A percentile compares a stretch with the other conserved stretches of the same genome.
phyloP scores from a whole-genome alignment of 2,797 vertebrate genomes.

The Pagetopsis macropterus region DNA sequence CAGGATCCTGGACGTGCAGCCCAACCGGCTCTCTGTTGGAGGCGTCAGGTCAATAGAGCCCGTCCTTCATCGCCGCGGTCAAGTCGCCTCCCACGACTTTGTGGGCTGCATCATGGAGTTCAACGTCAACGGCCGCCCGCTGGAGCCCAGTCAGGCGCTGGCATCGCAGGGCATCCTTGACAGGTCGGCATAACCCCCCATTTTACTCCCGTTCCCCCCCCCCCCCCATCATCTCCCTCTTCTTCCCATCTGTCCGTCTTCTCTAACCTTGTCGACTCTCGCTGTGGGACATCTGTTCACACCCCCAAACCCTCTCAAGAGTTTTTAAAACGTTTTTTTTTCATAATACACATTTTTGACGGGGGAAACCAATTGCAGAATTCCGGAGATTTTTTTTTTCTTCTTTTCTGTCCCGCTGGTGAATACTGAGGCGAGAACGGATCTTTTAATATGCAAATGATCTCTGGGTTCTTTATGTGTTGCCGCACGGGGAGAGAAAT shows the following conservation, averaged over 20 bases:
- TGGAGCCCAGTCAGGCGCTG: constrained; percentile 96
- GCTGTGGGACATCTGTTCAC: constrained; percentile 74
- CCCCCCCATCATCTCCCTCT: constrained; percentile 43
- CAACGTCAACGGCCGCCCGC: constrained; percentile 95
- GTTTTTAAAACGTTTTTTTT: constrained; percentile 61
- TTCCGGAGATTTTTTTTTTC: constrained; percentile 58
- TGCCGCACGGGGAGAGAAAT: constrained; percentile 50
- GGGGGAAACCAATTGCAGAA: constrained; percentile 59
- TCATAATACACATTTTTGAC: constrained; percentile 57
- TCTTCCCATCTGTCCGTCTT: constrained; percentile 61
- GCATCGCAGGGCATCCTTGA: constrained; percentile 93
- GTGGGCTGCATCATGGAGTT: constrained; percentile 99
- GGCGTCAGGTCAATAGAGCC: constrained; percentile 92
- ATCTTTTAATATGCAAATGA: constrained; percentile 84
- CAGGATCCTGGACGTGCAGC: constrained; percentile 97
- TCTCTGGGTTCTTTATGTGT: constrained; percentile 50
- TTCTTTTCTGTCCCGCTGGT: constrained; percentile 44
- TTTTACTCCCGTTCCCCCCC: constrained; percentile 11
- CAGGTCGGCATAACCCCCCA: constrained; percentile 83
- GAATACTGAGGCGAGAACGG: constrained; percentile 69
- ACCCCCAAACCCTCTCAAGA: constrained; percentile 50
- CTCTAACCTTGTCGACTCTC: constrained; percentile 59
- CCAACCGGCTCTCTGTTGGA: constrained; percentile 94
- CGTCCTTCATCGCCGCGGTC: constrained; percentile 91
- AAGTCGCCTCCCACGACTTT: constrained; percentile 96